These are phyloP conservation scores for Isoperla grammatica DNA, from an alignment of 2,888 invertebrate species.

Conservation along the genomic window DNA sequence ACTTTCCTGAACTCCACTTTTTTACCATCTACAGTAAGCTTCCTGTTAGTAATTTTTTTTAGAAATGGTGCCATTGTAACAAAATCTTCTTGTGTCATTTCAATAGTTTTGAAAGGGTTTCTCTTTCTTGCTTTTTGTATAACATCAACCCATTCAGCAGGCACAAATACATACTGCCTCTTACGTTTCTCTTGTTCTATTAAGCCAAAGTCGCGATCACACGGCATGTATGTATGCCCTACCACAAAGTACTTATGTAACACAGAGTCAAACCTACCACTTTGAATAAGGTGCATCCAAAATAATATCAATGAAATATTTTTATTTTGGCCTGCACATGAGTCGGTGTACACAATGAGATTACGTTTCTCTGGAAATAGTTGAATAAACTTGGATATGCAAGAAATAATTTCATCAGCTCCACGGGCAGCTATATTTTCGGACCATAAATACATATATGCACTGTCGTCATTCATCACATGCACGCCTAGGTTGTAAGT, in stretches of 20 bases:
- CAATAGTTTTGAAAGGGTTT: too few relatives aligned
- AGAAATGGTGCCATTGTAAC: too few relatives aligned
- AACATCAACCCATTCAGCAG: not conserved
- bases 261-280: not conserved
- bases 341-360: not conserved
- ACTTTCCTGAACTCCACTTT: too few relatives aligned
- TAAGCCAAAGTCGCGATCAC: not conserved
- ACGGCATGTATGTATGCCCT: slow-evolving; percentile 8
- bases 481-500: slow-evolving; percentile 7
- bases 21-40: too few relatives aligned
- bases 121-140: too few relatives aligned
- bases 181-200: slow-evolving; percentile 1
- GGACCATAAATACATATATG: not conserved
- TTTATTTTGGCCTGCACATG: slow-evolving; percentile 13
- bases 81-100: too few relatives aligned
- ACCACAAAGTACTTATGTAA: not conserved
- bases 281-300: not conserved
- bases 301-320: not conserved
- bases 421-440: slow-evolving; percentile 14
- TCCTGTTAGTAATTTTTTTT: too few relatives aligned
- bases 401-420: slow-evolving; percentile 9
- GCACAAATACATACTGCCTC: not conserved
- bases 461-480: slow-evolving; percentile 1
- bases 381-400: not conserved
- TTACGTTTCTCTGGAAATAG: not conserved